These are phyloP conservation scores for Telmatherina bonti DNA, from an alignment of 2,797 vertebrate species.

Conservation along the genomic window DNA sequence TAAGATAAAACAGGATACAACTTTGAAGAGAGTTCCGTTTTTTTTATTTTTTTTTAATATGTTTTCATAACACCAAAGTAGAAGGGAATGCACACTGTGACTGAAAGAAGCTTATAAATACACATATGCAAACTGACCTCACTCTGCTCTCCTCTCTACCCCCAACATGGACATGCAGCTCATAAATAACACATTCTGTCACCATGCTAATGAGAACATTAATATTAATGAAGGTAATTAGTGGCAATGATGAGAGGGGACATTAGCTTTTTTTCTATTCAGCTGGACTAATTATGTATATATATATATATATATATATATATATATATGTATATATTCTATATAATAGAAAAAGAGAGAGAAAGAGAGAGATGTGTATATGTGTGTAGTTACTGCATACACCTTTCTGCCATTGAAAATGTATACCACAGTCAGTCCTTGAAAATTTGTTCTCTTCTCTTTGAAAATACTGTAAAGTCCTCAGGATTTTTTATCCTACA, in stretches of 20 bases:
- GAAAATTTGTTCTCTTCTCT: too few relatives aligned
- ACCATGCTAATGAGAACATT: conserved; percentile 68
- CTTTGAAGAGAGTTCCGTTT: background rate
- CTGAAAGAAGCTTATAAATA: background rate
- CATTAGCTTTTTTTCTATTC: conserved; percentile 56
- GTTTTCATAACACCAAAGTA: conserved; percentile 8
- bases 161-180: conserved; percentile 33
- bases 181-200: conserved; percentile 52
- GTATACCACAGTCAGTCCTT: too few relatives aligned
- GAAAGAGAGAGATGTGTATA: too few relatives aligned
- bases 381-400: too few relatives aligned
- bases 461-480: too few relatives aligned
- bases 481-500: too few relatives aligned
- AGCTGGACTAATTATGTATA: conserved; percentile 50
- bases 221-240: conserved; percentile 81
- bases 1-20: background rate
- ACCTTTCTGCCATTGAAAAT: background rate
- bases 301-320: too few relatives aligned
- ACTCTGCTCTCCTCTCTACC: conserved; percentile 15
- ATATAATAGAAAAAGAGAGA: too few relatives aligned
- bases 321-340: too few relatives aligned
- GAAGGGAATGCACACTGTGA: background rate
- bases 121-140: conserved; percentile 20
- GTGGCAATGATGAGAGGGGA: conserved; percentile 61
- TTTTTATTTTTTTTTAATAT: too few relatives aligned